Evolutionary conservation across 2,113 vertebrate genomes (phyloP), one percentile per base, ranked within the genome.

Genomic region (Bubo scandiacus): DNA sequence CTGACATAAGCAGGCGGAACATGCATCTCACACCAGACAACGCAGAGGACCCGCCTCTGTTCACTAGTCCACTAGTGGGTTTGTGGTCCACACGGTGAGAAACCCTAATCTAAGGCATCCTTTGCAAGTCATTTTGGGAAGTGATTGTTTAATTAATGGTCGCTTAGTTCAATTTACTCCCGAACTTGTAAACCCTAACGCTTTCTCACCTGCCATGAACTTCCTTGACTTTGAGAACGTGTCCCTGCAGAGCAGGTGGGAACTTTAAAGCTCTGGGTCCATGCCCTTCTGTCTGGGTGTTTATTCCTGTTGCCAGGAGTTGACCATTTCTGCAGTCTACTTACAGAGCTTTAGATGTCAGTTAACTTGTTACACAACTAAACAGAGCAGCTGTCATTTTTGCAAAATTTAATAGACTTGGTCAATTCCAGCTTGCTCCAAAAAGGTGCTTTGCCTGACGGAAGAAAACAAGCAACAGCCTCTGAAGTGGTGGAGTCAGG

Each of bases 1-100:
- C 75, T 4, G 0, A 23, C 9, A 6, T 0, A 26, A 59, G 25
- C 29, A 47, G 82, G 15, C 67, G 2, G 18, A 83, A 81, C 0
- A 3, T 10, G 26, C 63, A 32, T 3, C 70, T 79, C 49, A 23
- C 7, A 67, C 8, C 62, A 65, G 58, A 22, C 38, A 52, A 23
- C 0, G 36, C 58, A 62, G 40, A 57, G 54, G 42, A 58, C 15
- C 15, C 36, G 34, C 6, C 25, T 57, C 59, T 63, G 11, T 11
- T 51, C 66, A 5, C 70, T 49, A 32, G 5, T 47, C 45, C 81
- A 59, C 49, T 25, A 12, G 8, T 26, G 21, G 34, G 15, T 83
- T 58, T 73, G 45, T 32, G 40, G 25, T 27, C 71, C 2, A 3
- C 23, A 5, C n/a, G 38, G 45, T 27, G 22, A 95, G 71, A 68